Percentiles rank a stretch among this genome's conserved stretches.
These are phyloP conservation scores for Lepidurus apus DNA, from an alignment of 1,140 invertebrate genomes.

Conservation along the genomic window DNA sequence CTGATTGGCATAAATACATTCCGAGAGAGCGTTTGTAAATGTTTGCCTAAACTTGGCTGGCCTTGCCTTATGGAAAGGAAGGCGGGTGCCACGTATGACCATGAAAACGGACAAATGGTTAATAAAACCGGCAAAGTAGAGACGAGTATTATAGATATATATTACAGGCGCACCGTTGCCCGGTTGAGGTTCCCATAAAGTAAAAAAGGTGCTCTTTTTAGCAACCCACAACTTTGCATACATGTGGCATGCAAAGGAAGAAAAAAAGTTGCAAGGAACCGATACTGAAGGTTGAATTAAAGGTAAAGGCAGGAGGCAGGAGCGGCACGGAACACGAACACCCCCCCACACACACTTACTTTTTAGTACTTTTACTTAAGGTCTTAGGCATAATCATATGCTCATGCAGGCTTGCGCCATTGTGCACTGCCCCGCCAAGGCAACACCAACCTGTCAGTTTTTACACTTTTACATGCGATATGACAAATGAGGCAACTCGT, in stretches of 20 bases:
- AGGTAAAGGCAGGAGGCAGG: neutral
- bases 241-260: neutral
- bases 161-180: neutral
- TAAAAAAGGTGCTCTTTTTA: neutral
- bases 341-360: neutral
- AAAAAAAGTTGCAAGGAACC: neutral
- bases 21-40: neutral
- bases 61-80: neutral
- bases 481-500: neutral
- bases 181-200: neutral
- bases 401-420: neutral
- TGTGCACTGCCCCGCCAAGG: neutral
- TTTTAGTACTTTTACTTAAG: slow-evolving; percentile 14
- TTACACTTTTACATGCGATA: neutral
- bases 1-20: slow-evolving; percentile 1
- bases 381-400: slow-evolving; percentile 8
- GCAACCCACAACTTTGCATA: neutral
- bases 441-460: neutral
- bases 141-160: slow-evolving; percentile 6
- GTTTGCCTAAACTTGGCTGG: neutral
- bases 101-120: slow-evolving; percentile 19
- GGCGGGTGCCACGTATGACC: slow-evolving; percentile 7
- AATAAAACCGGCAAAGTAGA: neutral
- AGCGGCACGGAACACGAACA: neutral
- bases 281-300: neutral